phyloP scores from a whole-genome alignment of 2,888 invertebrate genomes.

The Notodonta ziczac region DNA sequence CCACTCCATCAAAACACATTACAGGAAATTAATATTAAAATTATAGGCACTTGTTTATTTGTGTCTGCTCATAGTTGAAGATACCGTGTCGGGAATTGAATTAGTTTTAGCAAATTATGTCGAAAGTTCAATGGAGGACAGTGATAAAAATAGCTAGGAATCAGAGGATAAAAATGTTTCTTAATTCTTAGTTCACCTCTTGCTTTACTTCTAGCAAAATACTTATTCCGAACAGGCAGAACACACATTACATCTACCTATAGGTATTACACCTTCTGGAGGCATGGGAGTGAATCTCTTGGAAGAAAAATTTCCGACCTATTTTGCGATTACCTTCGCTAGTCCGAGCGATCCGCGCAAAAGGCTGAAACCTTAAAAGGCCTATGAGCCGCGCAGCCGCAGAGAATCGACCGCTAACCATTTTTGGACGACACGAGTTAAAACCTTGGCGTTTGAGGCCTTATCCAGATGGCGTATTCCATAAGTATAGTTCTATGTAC shows the following conservation, averaged over 20 bases:
- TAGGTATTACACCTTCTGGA: too few species aligned
- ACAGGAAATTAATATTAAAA: conserved; percentile 28
- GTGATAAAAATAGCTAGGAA: too few species aligned
- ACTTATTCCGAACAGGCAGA: too few species aligned
- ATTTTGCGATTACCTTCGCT: conserved; percentile 57
- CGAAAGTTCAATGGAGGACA: too few species aligned
- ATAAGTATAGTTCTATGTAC: conserved; percentile 35
- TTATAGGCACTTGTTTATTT: conserved; percentile 12
- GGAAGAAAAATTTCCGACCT: conserved; percentile 38
- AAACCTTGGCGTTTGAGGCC: conserved; percentile 55
- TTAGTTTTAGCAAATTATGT: conserved; percentile 7
- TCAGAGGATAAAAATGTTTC: too few species aligned
- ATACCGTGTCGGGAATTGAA: conserved; percentile 16
- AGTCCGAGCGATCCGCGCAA: conserved; percentile 56
- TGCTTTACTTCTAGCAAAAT: too few species aligned
- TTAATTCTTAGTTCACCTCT: too few species aligned
- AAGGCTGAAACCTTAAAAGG: conserved; percentile 78
- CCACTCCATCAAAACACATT: conserved; percentile 24
- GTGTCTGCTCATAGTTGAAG: conserved; percentile 21
- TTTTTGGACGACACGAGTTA: conserved; percentile 65
- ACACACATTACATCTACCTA: too few species aligned
- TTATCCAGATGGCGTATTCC: conserved; percentile 48
- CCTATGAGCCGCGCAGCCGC: conserved; percentile 57
- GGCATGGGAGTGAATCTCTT: too few species aligned
- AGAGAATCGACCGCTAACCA: conserved; percentile 57